Evolutionary conservation across 1,140 invertebrate species (phyloP).

Genomic region (Cyclargus thomasi): DNA sequence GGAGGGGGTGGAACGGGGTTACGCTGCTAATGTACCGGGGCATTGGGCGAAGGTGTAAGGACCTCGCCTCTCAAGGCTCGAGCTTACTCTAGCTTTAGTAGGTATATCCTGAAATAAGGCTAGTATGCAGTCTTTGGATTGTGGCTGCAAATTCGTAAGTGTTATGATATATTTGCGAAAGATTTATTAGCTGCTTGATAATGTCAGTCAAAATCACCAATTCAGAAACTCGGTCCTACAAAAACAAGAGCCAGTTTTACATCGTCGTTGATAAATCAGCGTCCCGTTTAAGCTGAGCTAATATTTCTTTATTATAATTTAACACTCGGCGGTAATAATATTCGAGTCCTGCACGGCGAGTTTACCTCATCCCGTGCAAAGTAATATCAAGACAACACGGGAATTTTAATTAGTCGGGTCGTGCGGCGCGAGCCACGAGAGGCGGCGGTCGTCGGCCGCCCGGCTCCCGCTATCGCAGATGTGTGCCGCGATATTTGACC

Average conservation of each 20-base stretch:
- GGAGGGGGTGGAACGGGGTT: neutral
- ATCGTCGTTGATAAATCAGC: neutral
- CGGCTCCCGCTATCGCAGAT: neutral
- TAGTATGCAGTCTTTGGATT: too few species aligned
- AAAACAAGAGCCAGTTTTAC: neutral
- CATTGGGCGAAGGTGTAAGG: neutral
- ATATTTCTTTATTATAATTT: slow-evolving; percentile 1
- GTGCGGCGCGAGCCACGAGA: slow-evolving; percentile 4
- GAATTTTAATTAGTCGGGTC: slow-evolving; percentile 43
- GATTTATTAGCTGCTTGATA: neutral
- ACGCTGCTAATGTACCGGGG: neutral
- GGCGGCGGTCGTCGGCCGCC: neutral
- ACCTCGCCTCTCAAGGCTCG: neutral
- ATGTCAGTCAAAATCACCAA: neutral
- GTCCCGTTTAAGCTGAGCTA: neutral
- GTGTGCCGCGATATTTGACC: neutral
- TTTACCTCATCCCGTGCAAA: slow-evolving; percentile 28
- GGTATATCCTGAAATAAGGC: neutral
- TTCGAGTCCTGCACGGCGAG: slow-evolving; percentile 6
- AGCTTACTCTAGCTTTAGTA: neutral
- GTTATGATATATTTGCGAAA: too few species aligned
- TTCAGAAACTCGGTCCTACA: neutral
- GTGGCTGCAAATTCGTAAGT: too few species aligned
- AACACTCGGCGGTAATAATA: slow-evolving; percentile 2
- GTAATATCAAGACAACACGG: slow-evolving; percentile 41